phyloP scores from a whole-genome alignment of 2,797 vertebrate genomes.

The Poeciliopsis gracilis region DNA sequence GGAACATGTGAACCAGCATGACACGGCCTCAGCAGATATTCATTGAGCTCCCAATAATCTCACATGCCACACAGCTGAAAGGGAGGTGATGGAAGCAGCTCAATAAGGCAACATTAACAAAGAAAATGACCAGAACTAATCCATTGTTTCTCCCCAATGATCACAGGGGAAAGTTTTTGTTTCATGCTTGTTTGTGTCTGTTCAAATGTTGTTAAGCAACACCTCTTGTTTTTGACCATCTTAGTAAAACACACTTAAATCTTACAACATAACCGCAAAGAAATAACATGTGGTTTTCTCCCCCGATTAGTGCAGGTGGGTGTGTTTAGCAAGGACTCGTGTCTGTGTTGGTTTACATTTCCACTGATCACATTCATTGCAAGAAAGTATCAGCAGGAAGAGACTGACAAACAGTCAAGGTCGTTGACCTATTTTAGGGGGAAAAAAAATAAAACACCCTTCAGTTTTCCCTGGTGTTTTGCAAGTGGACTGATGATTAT shows the following conservation, averaged over 20 bases:
- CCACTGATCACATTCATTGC: slow-evolving; percentile 69
- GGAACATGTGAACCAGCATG: slow-evolving; percentile 24
- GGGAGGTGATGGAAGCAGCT: slow-evolving; percentile 40
- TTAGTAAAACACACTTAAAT: slow-evolving; percentile 6
- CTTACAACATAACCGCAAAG: slow-evolving; percentile 34
- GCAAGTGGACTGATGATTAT: slow-evolving; percentile 60
- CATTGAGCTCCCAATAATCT: slow-evolving; percentile 57
- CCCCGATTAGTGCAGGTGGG: slow-evolving; percentile 36
- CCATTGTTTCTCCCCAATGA: not conserved
- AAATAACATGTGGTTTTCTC: slow-evolving; percentile 9
- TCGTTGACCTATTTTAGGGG: slow-evolving; percentile 59
- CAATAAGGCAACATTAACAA: slow-evolving; percentile 28
- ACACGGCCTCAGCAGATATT: slow-evolving; percentile 49
- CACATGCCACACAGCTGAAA: slow-evolving; percentile 28
- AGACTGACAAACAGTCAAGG: slow-evolving; percentile 66
- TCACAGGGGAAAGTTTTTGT: not conserved
- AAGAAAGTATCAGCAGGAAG: slow-evolving; percentile 63
- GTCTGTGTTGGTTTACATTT: slow-evolving; percentile 49
- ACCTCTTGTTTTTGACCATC: slow-evolving; percentile 15
- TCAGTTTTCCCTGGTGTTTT: slow-evolving; percentile 62
- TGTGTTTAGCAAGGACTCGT: slow-evolving; percentile 37
- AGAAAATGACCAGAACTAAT: slow-evolving; percentile 11
- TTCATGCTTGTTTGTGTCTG: not conserved
- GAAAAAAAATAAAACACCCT: slow-evolving; percentile 38
- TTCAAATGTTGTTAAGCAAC: not conserved